Conservation (phyloP, 2,113 vertebrate species). For the Capreolus pygargus region DNA sequence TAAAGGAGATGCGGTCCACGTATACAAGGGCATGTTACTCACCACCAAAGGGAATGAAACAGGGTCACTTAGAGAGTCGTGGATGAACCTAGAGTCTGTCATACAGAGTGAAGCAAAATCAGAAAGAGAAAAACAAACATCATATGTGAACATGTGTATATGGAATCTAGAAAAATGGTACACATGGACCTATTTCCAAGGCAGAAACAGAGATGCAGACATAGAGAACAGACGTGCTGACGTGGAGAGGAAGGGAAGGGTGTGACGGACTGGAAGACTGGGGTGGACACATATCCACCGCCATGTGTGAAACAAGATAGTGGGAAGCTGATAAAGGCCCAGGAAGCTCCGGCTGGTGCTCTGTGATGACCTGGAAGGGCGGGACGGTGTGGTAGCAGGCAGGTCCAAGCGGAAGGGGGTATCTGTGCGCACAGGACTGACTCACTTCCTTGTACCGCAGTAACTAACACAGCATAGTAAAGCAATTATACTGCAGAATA, state of each 20-base stretch:
- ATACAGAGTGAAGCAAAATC: not conserved
- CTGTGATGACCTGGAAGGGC: accelerated
- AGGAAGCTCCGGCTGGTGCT: not conserved
- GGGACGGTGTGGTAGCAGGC: accelerated
- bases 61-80: not conserved
- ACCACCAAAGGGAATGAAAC: not conserved
- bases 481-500: not conserved
- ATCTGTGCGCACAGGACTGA: not conserved
- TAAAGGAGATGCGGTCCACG: not conserved
- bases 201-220: not conserved
- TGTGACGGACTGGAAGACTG: not conserved
- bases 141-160: not conserved
- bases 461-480: not conserved
- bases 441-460: not conserved
- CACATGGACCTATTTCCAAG: no score
- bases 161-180: not conserved
- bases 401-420: not conserved
- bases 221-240: not conserved
- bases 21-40: not conserved
- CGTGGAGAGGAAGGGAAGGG: not conserved
- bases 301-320: not conserved
- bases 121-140: not conserved
- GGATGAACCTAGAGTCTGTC: not conserved
- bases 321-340: not conserved
- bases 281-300: not conserved